Percentiles rank a stretch among this genome's conserved stretches.
phyloP scores from a whole-genome alignment of 2,888 invertebrate genomes.

The Drosophila setosimentum region DNA sequence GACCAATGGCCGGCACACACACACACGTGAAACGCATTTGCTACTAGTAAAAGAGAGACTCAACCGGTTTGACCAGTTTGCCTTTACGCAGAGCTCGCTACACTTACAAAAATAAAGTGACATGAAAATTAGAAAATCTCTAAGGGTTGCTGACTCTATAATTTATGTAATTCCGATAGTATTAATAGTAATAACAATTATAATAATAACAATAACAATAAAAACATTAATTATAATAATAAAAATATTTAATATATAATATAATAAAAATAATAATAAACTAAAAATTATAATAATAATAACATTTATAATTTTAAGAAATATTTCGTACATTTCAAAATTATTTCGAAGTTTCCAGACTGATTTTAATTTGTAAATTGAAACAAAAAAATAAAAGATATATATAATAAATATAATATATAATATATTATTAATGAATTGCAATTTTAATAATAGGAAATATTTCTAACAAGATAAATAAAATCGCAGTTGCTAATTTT shows the following conservation, averaged over 20 bases:
- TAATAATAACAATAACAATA: neutral
- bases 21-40: conserved; percentile 1
- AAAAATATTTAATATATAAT: no score
- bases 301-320: neutral
- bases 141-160: neutral
- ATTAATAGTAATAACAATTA: no score
- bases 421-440: no score
- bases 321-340: neutral
- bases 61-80: conserved; percentile 77
- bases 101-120: neutral
- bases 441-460: no score
- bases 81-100: neutral
- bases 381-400: no score
- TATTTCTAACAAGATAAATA: no score
- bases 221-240: no score
- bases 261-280: no score
- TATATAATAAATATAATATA: no score
- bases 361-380: no score
- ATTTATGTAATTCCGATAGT: neutral
- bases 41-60: conserved; percentile 9
- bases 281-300: no score
- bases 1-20: conserved; percentile 22
- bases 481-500: neutral
- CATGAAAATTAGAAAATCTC: neutral
- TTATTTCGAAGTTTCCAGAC: no score